Evolutionary conservation across 2,113 vertebrate species (phyloP), one percentile per base, ranked within the genome.

Genomic region (Naja naja): DNA sequence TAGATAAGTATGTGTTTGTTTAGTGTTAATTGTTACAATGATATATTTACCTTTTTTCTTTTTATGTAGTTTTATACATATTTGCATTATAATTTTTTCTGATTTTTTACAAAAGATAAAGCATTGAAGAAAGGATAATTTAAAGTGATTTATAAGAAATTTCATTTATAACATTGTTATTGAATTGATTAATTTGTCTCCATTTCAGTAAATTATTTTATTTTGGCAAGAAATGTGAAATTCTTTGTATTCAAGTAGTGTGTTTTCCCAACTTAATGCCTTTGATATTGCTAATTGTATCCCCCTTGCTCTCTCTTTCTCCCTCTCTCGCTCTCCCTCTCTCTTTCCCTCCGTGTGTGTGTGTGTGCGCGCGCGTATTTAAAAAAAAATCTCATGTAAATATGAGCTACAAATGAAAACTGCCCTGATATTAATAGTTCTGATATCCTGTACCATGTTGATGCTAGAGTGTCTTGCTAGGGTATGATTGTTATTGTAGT

Each of bases 211-310:
- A 89, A 93, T 60, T 22, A 60, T 10, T 47, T 95, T 96, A 91
- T 94, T 95, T 95, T 92, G 88, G 89, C 69, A 91, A 94, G 60
- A 56, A 39, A 18, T 94, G 94, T 95, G 1, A 4, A 93, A 94
- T 60, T 43, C 91, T 95, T 95, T 95, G 69, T 96, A 93, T 88
- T 58, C 87, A 91, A 92, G 64, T 93, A 95, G 88, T 1, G 25
- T 55, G 11, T 8, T 7, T 94, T 47, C 91, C 18, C 0, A 0
- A 45, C 85, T 93, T 90, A 55, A 90, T 95, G 92, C 81, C 64
- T 95, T 91, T 92, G 93, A 92, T 94, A 74, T 34, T 92, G 92
- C 96, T 95, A 92, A 69, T 93, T 89, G 54, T 93, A 88, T 74
- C 92, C 16, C 53, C 4, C 53, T 5, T 23, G 3, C 56, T 25